Evolutionary conservation across 2,113 vertebrate genomes (phyloP).

Genomic region (Lethenteron camtschaticum): DNA sequence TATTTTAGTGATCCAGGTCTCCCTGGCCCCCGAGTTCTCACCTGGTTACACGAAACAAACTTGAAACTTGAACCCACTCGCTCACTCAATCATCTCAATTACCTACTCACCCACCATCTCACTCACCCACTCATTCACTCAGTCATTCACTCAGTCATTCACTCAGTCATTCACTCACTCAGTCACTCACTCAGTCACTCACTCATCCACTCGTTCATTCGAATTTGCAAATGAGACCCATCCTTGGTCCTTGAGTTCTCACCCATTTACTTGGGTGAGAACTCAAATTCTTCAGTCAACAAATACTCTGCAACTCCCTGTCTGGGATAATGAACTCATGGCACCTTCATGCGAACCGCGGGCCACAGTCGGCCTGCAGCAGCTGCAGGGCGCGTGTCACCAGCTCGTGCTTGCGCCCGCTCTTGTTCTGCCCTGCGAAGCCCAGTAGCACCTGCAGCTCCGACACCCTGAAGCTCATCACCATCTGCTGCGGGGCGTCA

Average conservation of each 20-base stretch:
- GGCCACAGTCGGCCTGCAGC: conserved; percentile 89
- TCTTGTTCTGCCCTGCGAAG: conserved; percentile 94
- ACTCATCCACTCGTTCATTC: conserved; percentile 13
- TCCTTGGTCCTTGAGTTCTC: conserved; percentile 6
- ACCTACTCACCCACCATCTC: too few relatives aligned
- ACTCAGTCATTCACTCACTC: too few relatives aligned
- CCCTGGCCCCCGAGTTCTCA: too few relatives aligned
- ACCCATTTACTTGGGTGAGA: conserved; percentile 6
- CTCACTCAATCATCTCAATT: too few relatives aligned
- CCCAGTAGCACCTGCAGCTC: conserved; percentile 94
- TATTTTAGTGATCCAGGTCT: too few relatives aligned
- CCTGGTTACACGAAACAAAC: too few relatives aligned
- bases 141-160: too few relatives aligned
- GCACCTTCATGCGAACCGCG: conserved; percentile 83
- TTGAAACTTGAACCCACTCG: too few relatives aligned
- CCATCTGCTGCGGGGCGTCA: conserved; percentile 55
- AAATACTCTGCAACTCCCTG: conserved; percentile 17
- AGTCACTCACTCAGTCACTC: too few relatives aligned
- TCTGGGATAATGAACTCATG: conserved; percentile 82
- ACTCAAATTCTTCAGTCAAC: conserved; percentile 1
- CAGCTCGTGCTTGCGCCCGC: conserved; percentile 89
- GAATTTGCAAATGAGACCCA: conserved; percentile 7
- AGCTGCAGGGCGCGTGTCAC: conserved; percentile 73
- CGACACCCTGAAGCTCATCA: conserved; percentile 97
- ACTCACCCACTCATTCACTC: conserved; percentile 20